A percentile compares a stretch with the other conserved stretches of the same genome.
Evolutionary conservation across 1,140 invertebrate species (phyloP).

Genomic region (Magallana gigas): DNA sequence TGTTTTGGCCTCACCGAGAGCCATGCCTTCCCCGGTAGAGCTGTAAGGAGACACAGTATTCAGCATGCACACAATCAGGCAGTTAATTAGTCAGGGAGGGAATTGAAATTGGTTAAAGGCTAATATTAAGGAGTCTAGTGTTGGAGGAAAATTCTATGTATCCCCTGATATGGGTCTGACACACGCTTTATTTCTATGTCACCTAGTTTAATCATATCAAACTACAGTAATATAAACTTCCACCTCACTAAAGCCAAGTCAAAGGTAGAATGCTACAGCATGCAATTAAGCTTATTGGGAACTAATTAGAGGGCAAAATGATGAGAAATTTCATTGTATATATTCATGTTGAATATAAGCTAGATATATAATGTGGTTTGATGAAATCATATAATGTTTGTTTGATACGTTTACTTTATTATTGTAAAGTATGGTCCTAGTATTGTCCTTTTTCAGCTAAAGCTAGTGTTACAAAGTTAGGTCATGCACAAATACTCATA

Average conservation of each 20-base stretch:
- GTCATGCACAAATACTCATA: background rate
- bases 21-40: constrained; percentile 66
- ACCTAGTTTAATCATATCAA: too few relatives aligned
- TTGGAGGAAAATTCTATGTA: background rate
- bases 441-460: too few relatives aligned
- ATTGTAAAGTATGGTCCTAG: background rate
- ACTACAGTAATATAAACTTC: background rate
- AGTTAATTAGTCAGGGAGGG: background rate
- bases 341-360: background rate
- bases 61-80: constrained; percentile 34
- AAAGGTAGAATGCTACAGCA: background rate
- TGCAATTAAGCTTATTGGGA: background rate
- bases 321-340: background rate
- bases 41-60: constrained; percentile 65
- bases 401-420: background rate
- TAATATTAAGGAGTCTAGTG: background rate
- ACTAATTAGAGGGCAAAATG: background rate
- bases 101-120: constrained; percentile 5
- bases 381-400: background rate
- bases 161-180: too few relatives aligned
- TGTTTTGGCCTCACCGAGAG: constrained; percentile 67
- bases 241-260: constrained; percentile 7
- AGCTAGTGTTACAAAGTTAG: background rate
- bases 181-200: too few relatives aligned
- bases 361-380: background rate